A percentile compares a stretch with the other conserved stretches of the same genome.
These are phyloP conservation scores for Tympanuchus pallidicinctus DNA, from an alignment of 2,113 vertebrate species.

Conservation along the genomic window DNA sequence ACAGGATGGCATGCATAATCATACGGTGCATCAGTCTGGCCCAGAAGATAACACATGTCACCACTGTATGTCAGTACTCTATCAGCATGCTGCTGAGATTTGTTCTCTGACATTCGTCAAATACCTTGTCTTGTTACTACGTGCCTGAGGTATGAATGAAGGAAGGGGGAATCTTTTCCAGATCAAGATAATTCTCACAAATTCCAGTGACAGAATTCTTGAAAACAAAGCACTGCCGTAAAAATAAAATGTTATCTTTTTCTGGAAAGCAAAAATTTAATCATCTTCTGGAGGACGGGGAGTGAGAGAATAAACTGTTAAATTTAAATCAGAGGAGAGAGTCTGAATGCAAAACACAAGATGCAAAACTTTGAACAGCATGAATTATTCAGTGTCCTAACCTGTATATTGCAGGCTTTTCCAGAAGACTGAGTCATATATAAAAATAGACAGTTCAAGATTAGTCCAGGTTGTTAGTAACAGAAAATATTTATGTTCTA, in stretches of 20 bases:
- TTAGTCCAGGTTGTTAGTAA: background rate
- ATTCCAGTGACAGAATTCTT: background rate
- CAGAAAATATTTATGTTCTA: background rate
- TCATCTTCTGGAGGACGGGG: too few relatives aligned
- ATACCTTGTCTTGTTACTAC: slow-evolving; percentile 50
- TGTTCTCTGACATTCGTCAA: background rate
- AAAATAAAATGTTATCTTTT: background rate
- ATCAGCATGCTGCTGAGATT: background rate
- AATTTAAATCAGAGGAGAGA: background rate
- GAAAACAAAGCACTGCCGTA: background rate
- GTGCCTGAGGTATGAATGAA: background rate
- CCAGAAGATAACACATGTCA: background rate
- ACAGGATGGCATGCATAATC: background rate
- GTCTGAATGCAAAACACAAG: background rate
- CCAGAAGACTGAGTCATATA: background rate
- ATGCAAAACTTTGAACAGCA: background rate
- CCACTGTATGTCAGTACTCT: background rate
- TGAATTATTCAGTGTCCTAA: background rate
- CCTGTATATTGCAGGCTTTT: background rate
- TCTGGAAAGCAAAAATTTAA: background rate
- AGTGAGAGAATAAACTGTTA: background rate
- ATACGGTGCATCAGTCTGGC: background rate
- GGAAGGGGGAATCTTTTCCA: slow-evolving; percentile 15
- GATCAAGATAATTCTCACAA: background rate
- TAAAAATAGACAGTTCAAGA: background rate